phyloP scores from a whole-genome alignment of 2,113 vertebrate genomes.

The Indicator indicator region DNA sequence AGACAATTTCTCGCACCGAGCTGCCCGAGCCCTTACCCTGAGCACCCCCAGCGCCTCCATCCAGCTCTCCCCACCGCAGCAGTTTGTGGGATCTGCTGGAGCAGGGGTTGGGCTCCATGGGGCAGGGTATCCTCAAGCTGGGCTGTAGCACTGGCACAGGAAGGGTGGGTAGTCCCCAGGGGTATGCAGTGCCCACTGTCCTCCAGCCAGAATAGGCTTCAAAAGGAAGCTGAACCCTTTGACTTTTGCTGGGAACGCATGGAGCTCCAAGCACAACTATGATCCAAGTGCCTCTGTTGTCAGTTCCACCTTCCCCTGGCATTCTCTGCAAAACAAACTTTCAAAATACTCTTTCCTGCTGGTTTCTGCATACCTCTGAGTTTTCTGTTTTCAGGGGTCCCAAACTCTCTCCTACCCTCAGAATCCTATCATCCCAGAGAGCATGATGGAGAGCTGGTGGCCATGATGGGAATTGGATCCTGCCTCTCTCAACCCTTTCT shows the following conservation, averaged over 20 bases:
- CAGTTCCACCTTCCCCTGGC: not conserved
- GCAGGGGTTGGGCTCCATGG: not conserved
- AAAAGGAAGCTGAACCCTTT: not conserved
- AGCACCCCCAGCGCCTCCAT: not conserved
- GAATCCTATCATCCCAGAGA: not conserved
- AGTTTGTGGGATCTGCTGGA: not conserved
- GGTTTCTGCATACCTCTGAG: not conserved
- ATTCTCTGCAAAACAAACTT: not conserved
- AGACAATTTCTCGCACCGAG: not conserved
- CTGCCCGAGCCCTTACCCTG: not conserved
- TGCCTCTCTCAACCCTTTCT: not conserved
- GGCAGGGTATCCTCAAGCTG: not conserved
- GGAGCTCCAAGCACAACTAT: rapidly evolving
- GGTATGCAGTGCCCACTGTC: rapidly evolving
- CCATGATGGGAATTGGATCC: not conserved
- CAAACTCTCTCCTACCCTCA: not conserved
- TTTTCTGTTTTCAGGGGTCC: not conserved
- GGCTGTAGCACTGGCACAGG: not conserved
- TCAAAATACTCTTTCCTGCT: not conserved
- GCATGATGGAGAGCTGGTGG: not conserved
- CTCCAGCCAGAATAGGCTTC: rapidly evolving
- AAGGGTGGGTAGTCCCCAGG: not conserved
- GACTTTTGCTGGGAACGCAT: not conserved
- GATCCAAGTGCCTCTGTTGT: not conserved
- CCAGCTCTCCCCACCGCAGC: not conserved